phyloP scores from a whole-genome alignment of 1,140 invertebrate species.

The Trachymyrmex cornetzi region DNA sequence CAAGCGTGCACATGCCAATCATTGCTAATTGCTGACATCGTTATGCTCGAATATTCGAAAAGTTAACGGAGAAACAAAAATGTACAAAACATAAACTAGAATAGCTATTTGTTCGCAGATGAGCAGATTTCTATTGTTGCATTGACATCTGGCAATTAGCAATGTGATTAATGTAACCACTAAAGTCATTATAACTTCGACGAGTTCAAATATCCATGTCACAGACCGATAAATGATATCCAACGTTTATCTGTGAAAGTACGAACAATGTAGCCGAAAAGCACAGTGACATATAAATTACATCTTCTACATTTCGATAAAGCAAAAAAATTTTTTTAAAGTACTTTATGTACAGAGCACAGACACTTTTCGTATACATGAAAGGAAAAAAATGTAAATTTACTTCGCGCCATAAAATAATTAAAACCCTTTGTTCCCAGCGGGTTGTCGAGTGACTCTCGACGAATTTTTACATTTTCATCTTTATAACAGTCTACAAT shows the following conservation, averaged over 20 bases:
- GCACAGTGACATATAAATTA: slow-evolving; percentile 16
- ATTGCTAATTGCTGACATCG: slow-evolving; percentile 46
- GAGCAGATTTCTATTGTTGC: neutral
- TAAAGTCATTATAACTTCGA: neutral
- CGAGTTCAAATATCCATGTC: neutral
- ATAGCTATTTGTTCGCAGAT: neutral
- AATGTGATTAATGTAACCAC: neutral
- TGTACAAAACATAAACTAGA: neutral
- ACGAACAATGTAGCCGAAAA: slow-evolving; percentile 10
- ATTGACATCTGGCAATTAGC: neutral
- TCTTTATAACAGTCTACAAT: slow-evolving; percentile 13
- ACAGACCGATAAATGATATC: neutral
- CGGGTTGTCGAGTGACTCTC: neutral
- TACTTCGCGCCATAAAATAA: slow-evolving; percentile 31
- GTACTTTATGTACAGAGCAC: slow-evolving; percentile 1
- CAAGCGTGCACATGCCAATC: slow-evolving; percentile 39
- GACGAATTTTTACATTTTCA: slow-evolving; percentile 38
- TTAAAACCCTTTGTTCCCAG: slow-evolving; percentile 48
- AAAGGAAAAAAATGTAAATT: slow-evolving; percentile 50
- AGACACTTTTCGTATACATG: slow-evolving; percentile 9
- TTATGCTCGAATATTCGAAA: slow-evolving; percentile 1
- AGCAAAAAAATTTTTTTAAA: slow-evolving; percentile 17
- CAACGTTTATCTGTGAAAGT: neutral
- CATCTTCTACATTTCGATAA: slow-evolving; percentile 2
- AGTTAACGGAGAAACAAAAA: neutral